Conservation (phyloP, 2,113 vertebrate species). For the Oncorhynchus kisutch region DNA sequence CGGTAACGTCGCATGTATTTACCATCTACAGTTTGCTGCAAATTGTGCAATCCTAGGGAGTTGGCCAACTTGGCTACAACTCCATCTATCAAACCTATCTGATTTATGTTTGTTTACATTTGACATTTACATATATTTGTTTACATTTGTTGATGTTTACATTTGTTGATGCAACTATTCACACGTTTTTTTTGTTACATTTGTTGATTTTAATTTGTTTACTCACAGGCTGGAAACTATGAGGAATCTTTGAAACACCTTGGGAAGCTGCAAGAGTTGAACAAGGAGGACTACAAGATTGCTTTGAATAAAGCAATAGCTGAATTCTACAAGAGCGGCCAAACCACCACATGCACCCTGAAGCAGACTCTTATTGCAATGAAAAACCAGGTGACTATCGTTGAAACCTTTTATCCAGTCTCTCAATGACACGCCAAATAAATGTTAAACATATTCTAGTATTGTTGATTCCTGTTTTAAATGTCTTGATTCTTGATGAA, state of each 20-base stretch:
- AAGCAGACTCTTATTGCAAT: conserved; percentile 88
- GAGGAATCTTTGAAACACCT: conserved; percentile 88
- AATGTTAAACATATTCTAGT: too few relatives aligned
- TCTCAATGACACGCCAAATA: too few relatives aligned
- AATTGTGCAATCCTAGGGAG: too few relatives aligned
- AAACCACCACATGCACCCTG: conserved; percentile 87
- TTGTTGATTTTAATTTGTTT: conserved; percentile 30
- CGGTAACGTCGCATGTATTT: conserved; percentile 60
- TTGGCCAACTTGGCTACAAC: too few relatives aligned
- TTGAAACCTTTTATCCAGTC: background rate
- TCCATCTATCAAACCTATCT: too few relatives aligned
- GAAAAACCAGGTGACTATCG: conserved; percentile 86
- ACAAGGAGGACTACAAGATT: conserved; percentile 98
- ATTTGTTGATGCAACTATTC: background rate
- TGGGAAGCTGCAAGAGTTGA: conserved; percentile 86
- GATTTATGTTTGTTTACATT: background rate
- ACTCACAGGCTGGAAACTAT: conserved; percentile 85
- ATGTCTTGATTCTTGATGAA: background rate
- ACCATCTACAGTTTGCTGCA: background rate
- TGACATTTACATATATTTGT: too few relatives aligned
- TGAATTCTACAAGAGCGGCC: conserved; percentile 94
- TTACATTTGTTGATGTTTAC: too few relatives aligned
- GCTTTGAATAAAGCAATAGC: conserved; percentile 89
- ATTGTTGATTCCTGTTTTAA: background rate
- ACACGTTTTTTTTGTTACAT: conserved; percentile 27